Percentiles rank a stretch among this genome's conserved stretches.
Evolutionary conservation across 2,113 vertebrate genomes (phyloP).

Genomic region (Neolamprologus caudopunctatus): DNA sequence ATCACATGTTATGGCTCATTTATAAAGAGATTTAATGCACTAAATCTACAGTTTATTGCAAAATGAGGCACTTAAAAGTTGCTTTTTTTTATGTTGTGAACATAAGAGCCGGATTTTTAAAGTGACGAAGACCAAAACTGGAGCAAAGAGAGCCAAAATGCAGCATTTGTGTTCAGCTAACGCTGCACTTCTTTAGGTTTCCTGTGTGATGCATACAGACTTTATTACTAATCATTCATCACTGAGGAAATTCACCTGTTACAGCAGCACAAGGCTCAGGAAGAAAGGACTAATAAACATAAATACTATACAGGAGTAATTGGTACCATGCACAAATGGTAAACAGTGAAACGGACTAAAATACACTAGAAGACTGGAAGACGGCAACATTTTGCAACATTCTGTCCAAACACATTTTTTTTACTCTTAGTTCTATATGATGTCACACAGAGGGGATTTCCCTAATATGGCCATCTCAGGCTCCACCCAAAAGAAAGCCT

Average conservation of each 20-base stretch:
- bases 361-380: fast-evolving
- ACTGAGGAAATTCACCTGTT: neutral
- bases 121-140: neutral
- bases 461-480: neutral
- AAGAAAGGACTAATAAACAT: neutral
- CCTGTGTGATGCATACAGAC: neutral
- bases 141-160: neutral
- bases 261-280: neutral
- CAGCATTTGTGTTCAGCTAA: neutral
- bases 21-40: neutral
- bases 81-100: neutral
- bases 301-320: neutral
- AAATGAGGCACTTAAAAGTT: neutral
- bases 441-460: neutral
- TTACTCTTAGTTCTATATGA: fast-evolving
- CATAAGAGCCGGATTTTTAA: neutral
- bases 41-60: neutral
- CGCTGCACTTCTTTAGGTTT: fast-evolving
- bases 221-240: neutral
- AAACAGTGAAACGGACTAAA: neutral
- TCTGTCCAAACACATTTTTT: neutral
- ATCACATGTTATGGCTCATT: neutral
- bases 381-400: neutral
- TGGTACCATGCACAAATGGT: neutral
- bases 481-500: neutral